A percentile compares a stretch with the other conserved stretches of the same genome.
Conservation (phyloP, 2,113 vertebrate species). For the Catharus minimus region DNA sequence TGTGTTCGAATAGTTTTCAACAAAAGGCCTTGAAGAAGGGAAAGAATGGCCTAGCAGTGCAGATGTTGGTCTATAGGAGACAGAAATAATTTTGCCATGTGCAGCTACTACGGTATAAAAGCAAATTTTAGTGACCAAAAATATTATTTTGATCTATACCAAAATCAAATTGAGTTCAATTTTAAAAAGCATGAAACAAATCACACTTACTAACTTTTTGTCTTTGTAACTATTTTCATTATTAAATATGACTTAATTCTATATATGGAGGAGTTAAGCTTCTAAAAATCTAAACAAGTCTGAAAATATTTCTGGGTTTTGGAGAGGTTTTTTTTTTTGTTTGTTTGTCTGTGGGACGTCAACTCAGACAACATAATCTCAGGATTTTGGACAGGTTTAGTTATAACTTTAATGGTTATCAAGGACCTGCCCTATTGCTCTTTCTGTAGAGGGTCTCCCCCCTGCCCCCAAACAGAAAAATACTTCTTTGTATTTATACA, state of each 20-base stretch:
- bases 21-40: neutral
- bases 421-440: fast-evolving
- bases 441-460: neutral
- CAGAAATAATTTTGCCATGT: neutral
- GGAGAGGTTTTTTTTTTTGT: fast-evolving
- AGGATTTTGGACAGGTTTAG: neutral
- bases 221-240: neutral
- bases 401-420: neutral
- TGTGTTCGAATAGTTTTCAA: neutral
- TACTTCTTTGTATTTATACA: neutral
- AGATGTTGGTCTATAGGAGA: neutral
- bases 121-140: neutral
- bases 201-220: neutral
- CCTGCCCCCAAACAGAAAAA: neutral
- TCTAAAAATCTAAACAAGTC: neutral
- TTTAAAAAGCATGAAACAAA: neutral
- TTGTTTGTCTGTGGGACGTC: neutral
- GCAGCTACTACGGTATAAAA: neutral
- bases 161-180: neutral
- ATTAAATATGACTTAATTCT: neutral
- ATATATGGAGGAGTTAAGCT: neutral
- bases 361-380: neutral
- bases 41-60: neutral
- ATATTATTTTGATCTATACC: neutral
- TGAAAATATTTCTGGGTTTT: neutral